phyloP scores from a whole-genome alignment of 1,140 invertebrate genomes.

The Diachasma alloeum region DNA sequence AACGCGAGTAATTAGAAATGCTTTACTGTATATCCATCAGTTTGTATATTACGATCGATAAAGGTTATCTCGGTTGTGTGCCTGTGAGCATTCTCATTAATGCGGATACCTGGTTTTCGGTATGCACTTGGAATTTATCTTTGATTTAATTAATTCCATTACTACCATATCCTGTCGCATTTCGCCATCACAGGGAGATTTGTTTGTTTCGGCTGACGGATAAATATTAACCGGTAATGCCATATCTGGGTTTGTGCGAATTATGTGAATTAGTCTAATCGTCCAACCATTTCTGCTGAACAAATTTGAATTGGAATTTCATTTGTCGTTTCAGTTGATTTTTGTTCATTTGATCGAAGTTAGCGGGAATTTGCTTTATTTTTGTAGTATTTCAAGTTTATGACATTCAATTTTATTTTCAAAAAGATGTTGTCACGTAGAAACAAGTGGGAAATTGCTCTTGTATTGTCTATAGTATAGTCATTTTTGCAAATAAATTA shows the following conservation, averaged over 20 bases:
- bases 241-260: too few species aligned
- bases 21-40: background rate
- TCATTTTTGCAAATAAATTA: too few species aligned
- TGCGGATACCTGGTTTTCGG: background rate
- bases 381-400: too few species aligned
- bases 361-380: too few species aligned
- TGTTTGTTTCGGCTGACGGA: background rate
- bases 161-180: background rate
- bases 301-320: background rate
- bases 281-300: background rate
- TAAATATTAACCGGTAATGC: too few species aligned
- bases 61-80: background rate
- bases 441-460: too few species aligned
- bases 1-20: background rate
- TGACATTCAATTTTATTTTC: too few species aligned
- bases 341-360: too few species aligned
- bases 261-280: too few species aligned
- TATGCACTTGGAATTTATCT: background rate
- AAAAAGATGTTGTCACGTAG: too few species aligned
- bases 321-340: too few species aligned
- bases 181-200: background rate
- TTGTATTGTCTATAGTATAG: too few species aligned
- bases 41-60: conserved; percentile 1
- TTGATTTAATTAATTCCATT: conserved; percentile 4
- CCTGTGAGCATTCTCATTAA: background rate